Conservation (phyloP, 2,888 invertebrate species). For the Teleiodes luculella region DNA sequence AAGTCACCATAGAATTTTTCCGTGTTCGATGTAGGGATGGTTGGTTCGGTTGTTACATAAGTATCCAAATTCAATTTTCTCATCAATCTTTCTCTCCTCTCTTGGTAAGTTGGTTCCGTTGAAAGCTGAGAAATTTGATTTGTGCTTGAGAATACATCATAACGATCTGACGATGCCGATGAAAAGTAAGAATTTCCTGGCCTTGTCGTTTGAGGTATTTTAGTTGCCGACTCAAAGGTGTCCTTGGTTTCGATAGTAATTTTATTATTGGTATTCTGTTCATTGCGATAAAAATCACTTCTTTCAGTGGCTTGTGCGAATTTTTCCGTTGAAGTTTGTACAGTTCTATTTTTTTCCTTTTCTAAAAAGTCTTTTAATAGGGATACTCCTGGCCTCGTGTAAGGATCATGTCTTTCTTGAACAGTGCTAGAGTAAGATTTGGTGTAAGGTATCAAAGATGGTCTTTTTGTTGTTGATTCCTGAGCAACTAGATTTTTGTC, state of each 20-base stretch:
- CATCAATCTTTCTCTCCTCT: conserved; percentile 84
- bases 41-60: conserved; percentile 65
- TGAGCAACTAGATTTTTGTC: conserved; percentile 41
- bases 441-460: conserved; percentile 65
- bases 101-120: conserved; percentile 73
- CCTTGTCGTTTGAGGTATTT: conserved; percentile 58
- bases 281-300: conserved; percentile 34
- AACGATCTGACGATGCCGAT: conserved; percentile 47
- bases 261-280: conserved; percentile 32
- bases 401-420: conserved; percentile 58
- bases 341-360: conserved; percentile 61
- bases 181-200: conserved; percentile 36
- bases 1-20: conserved; percentile 69
- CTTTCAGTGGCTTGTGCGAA: conserved; percentile 43
- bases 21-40: conserved; percentile 56
- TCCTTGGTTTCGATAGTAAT: conserved; percentile 47
- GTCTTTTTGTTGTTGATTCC: conserved; percentile 56
- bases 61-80: conserved; percentile 81
- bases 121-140: conserved; percentile 42
- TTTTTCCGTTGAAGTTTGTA: conserved; percentile 46
- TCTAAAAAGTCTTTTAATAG: conserved; percentile 58
- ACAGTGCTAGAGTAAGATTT: conserved; percentile 50
- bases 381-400: conserved; percentile 70
- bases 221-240: conserved; percentile 62
- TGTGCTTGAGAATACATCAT: conserved; percentile 43